A percentile compares a stretch with the other conserved stretches of the same genome.
These are phyloP conservation scores for Drosophila antonietae DNA, from an alignment of 2,888 invertebrate genomes.

Conservation along the genomic window DNA sequence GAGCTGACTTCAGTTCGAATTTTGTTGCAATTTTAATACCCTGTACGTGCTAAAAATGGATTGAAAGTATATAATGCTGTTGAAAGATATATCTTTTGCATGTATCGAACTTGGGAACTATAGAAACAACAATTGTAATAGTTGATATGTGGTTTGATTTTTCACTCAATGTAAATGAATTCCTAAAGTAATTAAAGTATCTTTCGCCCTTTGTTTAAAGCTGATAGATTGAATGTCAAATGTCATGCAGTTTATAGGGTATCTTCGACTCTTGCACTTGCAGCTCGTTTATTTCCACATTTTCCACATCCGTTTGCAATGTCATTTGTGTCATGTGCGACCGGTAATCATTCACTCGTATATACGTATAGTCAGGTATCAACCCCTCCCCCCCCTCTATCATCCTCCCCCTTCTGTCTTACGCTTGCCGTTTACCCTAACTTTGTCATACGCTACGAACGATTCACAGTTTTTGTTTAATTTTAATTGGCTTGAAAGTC, in stretches of 20 bases:
- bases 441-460: slow-evolving; percentile 32
- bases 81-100: neutral
- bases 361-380: slow-evolving; percentile 15
- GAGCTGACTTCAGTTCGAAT: slow-evolving; percentile 27
- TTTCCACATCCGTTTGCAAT: slow-evolving; percentile 78
- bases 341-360: slow-evolving; percentile 66
- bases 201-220: neutral
- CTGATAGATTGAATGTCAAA: neutral
- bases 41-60: neutral
- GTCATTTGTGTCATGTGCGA: slow-evolving; percentile 71
- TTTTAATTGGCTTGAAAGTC: slow-evolving; percentile 63
- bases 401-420: neutral
- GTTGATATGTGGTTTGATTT: neutral
- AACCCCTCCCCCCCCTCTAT: neutral
- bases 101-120: neutral
- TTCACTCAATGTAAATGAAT: neutral
- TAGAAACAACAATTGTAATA: neutral
- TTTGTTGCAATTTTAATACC: slow-evolving; percentile 13
- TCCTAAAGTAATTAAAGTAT: too few relatives aligned
- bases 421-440: neutral
- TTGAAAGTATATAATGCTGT: neutral
- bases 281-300: slow-evolving; percentile 31
- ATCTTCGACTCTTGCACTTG: slow-evolving; percentile 10
- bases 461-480: slow-evolving; percentile 53
- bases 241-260: neutral